Conservation (phyloP, 2,113 vertebrate genomes). For the Dasypus novemcinctus region DNA sequence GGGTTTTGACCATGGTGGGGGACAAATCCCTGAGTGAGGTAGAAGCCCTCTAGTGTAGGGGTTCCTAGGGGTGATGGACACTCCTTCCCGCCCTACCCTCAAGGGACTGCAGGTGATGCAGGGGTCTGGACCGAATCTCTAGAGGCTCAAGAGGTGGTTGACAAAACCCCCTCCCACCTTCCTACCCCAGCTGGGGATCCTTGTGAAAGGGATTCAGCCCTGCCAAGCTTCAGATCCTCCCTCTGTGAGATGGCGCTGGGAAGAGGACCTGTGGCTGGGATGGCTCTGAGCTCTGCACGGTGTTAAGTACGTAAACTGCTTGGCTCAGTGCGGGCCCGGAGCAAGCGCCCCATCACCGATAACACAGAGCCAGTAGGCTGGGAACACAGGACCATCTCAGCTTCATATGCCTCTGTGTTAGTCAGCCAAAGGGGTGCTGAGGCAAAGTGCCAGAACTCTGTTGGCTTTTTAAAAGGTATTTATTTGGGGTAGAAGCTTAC, state of each 20-base stretch:
- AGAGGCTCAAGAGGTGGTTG: background rate
- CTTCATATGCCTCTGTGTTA: background rate
- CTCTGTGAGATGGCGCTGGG: background rate
- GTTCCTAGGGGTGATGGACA: no score
- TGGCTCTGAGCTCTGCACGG: background rate
- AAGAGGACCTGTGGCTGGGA: rapidly evolving
- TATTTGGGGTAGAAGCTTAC: no score
- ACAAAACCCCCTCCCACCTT: no score
- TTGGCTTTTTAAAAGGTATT: no score
- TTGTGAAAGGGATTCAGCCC: background rate
- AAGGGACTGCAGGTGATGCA: background rate
- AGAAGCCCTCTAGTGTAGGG: background rate
- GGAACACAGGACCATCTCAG: background rate
- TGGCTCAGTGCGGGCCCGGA: background rate
- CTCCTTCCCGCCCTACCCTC: background rate
- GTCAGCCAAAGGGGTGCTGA: no score
- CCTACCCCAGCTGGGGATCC: background rate
- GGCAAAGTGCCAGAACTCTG: no score
- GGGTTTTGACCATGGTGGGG: background rate
- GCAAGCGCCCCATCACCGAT: background rate
- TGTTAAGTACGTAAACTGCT: background rate
- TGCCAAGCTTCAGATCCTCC: background rate
- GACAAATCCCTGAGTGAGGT: background rate
- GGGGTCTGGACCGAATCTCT: background rate
- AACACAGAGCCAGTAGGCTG: background rate